Percentiles rank a stretch among this genome's conserved stretches.
Conservation (phyloP, 2,888 invertebrate genomes). For the Scelioninae gen. 2 region DNA sequence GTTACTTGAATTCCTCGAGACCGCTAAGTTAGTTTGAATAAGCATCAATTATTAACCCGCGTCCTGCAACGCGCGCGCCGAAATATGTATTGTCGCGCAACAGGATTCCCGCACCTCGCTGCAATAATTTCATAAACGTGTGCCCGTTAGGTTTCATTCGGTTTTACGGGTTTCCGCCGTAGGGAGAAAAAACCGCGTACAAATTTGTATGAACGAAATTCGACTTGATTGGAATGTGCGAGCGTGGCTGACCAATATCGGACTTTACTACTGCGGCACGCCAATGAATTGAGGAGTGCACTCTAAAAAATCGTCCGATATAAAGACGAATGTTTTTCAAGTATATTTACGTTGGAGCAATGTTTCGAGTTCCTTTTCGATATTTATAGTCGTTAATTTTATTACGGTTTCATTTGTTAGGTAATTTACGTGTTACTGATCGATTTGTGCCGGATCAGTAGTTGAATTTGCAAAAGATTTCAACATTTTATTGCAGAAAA, state of each 20-base stretch:
- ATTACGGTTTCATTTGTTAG: too few relatives aligned
- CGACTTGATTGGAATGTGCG: constrained; percentile 10
- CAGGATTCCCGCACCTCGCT: not conserved
- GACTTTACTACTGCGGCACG: constrained; percentile 43
- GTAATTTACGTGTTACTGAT: too few relatives aligned
- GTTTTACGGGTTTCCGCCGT: constrained; percentile 21
- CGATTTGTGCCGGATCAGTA: too few relatives aligned
- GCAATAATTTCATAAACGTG: constrained; percentile 46
- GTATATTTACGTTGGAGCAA: not conserved
- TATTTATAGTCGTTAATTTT: too few relatives aligned
- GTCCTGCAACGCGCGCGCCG: constrained; percentile 9
- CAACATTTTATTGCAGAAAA: too few relatives aligned
- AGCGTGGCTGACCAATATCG: constrained; percentile 47
- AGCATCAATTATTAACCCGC: constrained; percentile 42
- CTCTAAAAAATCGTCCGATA: constrained; percentile 25
- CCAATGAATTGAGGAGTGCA: constrained; percentile 29
- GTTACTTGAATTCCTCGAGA: constrained; percentile 53
- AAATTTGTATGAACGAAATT: constrained; percentile 45
- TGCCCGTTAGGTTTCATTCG: constrained; percentile 36
- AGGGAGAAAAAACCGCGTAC: constrained; percentile 11
- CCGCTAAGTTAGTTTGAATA: constrained; percentile 52
- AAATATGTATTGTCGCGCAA: constrained; percentile 46
- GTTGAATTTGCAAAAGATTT: too few relatives aligned
- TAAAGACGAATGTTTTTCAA: constrained; percentile 28
- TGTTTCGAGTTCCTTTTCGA: not conserved